Evolutionary conservation across 2,888 invertebrate genomes (phyloP).

Genomic region (Protonemura montana): DNA sequence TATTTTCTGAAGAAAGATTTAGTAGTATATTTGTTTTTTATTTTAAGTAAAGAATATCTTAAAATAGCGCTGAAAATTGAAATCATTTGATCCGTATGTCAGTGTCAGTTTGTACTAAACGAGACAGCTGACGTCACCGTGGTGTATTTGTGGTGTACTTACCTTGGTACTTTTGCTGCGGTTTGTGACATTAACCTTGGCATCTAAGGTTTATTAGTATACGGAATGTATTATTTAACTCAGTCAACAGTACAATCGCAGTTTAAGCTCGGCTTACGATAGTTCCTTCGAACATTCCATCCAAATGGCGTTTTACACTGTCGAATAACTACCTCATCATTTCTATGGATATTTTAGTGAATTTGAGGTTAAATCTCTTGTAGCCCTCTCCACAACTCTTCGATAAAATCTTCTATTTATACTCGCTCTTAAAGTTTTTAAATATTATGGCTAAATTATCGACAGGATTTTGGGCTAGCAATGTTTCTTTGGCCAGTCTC

Average conservation of each 20-base stretch:
- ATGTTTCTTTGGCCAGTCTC: conserved; percentile 49
- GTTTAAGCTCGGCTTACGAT: neutral
- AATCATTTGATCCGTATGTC: too few species aligned
- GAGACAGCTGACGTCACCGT: too few species aligned
- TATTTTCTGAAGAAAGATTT: too few species aligned
- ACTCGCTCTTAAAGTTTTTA: neutral
- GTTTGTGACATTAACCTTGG: neutral
- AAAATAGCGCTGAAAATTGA: too few species aligned
- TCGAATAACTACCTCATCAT: neutral
- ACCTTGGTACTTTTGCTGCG: neutral
- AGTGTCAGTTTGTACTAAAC: too few species aligned
- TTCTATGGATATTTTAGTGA: neutral
- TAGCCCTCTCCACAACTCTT: neutral
- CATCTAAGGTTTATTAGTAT: neutral
- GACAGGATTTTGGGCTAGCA: conserved; percentile 46
- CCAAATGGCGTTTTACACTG: neutral
- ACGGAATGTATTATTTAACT: neutral
- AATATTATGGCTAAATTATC: neutral
- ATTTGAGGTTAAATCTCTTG: neutral
- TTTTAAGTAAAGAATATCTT: too few species aligned
- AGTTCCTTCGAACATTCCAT: neutral
- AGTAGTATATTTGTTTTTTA: too few species aligned
- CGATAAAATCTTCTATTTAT: neutral
- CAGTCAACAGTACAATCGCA: neutral
- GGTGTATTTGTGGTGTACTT: too few species aligned